Base-by-base conservation (phyloP, 1,140 invertebrate species). In the Leptopilina boulardi region DNA sequence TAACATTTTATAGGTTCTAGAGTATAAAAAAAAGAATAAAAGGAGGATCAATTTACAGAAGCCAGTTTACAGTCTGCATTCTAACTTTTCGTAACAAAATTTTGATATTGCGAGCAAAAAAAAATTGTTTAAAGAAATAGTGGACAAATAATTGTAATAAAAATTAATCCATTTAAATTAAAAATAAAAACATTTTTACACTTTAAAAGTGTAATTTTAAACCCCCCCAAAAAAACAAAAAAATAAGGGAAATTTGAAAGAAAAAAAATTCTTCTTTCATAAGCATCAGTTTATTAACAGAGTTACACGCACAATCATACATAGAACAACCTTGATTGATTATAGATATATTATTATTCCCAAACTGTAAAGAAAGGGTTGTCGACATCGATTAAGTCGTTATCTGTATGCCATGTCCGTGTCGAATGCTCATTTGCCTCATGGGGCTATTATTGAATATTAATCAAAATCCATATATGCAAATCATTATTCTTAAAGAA, bases 251-350 rank as follows among this genome's bases (percentile, higher is more conserved):
- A 38, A 26, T 73, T 10, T 21, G 9, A 4, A 30, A 23, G 21
- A 74, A 76, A 73, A 41, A 10, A 73, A 73, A 70, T 44, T 21
- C 26, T 47, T 59, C 80, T 82, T 80, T 87, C 87, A 87, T 90
- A 89, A 90, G 88, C 88, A 90, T 89, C 87, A 87, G 86, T 88
- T 90, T 90, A 89, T 89, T 90, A 89, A 90, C 87, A 89, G 85
- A 89, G 80, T 89, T 89, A 88, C 88, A 89, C 88, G 87, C 88
- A 89, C 88, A 90, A 87, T 89, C 89, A 89, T 89, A 90, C 87
- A 89, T 88, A 88, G 85, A 90, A 89, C 87, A 89, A 89, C 87
- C 85, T 88, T 81, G 77, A 80, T 71, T 82, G 80, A 83, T 86
- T 87, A 87, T 87, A 88, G 82, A 83, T 88, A 82, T 77, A 85